Percentiles rank a stretch among this genome's conserved stretches.
Conservation (phyloP, 2,888 invertebrate species). For the Patella caerulea region DNA sequence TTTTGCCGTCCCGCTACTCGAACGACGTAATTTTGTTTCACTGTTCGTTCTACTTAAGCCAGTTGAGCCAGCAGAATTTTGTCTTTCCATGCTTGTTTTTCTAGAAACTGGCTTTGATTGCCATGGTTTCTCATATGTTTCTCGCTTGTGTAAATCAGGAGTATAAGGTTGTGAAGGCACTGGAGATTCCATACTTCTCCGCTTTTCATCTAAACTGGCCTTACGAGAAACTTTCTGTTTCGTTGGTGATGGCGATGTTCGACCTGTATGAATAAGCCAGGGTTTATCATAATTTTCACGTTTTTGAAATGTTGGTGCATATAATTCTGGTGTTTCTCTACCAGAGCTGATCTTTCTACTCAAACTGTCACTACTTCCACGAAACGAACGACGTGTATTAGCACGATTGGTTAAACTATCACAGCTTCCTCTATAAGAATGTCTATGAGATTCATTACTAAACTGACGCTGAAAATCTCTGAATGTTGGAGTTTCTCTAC, state of each 20-base stretch:
- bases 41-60: background rate
- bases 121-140: constrained; percentile 3
- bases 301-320: constrained; percentile 2
- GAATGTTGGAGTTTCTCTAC: background rate
- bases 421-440: constrained; percentile 3
- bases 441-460: background rate
- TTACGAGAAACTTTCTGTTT: background rate
- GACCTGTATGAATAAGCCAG: background rate
- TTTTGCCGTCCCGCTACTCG: background rate
- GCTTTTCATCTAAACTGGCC: background rate
- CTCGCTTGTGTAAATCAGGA: constrained; percentile 5
- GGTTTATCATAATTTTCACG: background rate
- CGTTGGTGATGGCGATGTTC: background rate
- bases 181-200: constrained; percentile 1
- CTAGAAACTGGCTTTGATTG: background rate
- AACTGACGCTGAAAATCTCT: constrained; percentile 2
- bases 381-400: background rate
- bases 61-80: background rate
- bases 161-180: background rate
- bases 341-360: background rate
- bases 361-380: background rate
- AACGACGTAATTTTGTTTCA: background rate
- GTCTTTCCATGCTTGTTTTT: background rate
- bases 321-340: background rate
- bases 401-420: background rate